phyloP scores from a whole-genome alignment of 2,113 vertebrate species.

The Lophotis ruficrista region DNA sequence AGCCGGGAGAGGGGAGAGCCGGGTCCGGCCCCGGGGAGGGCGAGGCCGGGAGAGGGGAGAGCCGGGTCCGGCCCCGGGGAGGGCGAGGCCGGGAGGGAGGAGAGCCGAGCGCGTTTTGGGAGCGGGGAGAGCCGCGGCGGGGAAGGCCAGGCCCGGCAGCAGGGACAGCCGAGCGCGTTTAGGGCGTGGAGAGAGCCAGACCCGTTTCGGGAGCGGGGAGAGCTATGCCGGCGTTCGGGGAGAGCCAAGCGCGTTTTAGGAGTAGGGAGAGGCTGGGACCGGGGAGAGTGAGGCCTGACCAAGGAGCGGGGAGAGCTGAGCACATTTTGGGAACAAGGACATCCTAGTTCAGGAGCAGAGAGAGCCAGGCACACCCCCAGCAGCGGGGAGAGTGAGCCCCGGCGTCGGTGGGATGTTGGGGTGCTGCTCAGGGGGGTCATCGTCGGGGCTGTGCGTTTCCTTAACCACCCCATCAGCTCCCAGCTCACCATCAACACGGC shows the following conservation, averaged over 20 bases:
- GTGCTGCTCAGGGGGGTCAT: neutral
- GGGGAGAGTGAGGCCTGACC: too few relatives aligned
- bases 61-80: neutral
- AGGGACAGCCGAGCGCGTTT: too few relatives aligned
- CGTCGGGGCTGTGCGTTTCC: constrained; percentile 10
- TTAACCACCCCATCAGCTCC: constrained; percentile 83
- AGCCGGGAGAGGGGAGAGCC: neutral
- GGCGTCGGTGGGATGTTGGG: neutral
- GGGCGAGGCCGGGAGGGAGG: neutral
- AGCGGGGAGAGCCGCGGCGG: too few relatives aligned
- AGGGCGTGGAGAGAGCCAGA: too few relatives aligned
- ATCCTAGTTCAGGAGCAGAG: too few relatives aligned
- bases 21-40: neutral
- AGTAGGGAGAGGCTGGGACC: neutral
- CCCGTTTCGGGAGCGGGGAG: neutral
- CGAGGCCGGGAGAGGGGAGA: too few relatives aligned
- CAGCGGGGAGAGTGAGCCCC: too few relatives aligned
- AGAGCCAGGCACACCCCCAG: neutral
- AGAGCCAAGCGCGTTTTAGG: too few relatives aligned
- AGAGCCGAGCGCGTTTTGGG: too few relatives aligned
- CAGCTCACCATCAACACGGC: constrained; percentile 94
- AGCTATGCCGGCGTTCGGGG: neutral
- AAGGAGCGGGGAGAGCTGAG: neutral
- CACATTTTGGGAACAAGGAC: too few relatives aligned
- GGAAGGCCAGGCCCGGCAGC: neutral